Evolutionary conservation across 2,113 vertebrate genomes (phyloP).

Genomic region (Eulacestoma nigropectus): DNA sequence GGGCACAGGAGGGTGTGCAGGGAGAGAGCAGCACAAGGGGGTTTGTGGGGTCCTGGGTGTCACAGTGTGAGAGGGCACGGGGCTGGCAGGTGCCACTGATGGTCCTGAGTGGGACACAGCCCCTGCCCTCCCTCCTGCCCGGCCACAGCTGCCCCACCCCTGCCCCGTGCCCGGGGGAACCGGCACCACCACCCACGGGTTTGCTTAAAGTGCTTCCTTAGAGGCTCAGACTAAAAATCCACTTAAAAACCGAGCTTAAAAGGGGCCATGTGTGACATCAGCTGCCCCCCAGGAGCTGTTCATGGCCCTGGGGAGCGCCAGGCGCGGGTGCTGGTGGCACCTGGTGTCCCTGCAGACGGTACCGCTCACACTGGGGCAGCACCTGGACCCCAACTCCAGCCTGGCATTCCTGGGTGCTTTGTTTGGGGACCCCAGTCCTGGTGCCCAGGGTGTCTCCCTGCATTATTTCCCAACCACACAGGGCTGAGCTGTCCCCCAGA

Average conservation of each 20-base stretch:
- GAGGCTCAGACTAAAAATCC: background rate
- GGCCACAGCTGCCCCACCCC: accelerated
- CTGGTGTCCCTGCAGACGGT: accelerated
- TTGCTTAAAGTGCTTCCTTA: background rate
- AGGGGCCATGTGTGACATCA: background rate
- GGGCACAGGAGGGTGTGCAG: accelerated
- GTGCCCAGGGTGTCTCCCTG: background rate
- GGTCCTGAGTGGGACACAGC: accelerated
- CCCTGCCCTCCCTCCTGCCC: accelerated
- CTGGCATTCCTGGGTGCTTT: background rate
- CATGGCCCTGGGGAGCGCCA: accelerated
- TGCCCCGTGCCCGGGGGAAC: accelerated
- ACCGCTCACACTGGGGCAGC: background rate
- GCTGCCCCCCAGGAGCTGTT: background rate
- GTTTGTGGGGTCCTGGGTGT: background rate
- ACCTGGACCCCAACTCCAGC: background rate
- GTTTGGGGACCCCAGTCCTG: background rate
- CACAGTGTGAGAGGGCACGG: accelerated
- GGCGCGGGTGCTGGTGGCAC: background rate
- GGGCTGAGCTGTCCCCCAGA: background rate
- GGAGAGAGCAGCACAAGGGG: background rate
- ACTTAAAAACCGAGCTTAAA: background rate
- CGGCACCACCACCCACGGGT: accelerated
- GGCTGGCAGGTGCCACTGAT: accelerated
- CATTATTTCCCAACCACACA: accelerated